Percentiles rank a stretch among this genome's conserved stretches.
phyloP scores from a whole-genome alignment of 2,888 invertebrate genomes.

The Tricholauxania praeusta region DNA sequence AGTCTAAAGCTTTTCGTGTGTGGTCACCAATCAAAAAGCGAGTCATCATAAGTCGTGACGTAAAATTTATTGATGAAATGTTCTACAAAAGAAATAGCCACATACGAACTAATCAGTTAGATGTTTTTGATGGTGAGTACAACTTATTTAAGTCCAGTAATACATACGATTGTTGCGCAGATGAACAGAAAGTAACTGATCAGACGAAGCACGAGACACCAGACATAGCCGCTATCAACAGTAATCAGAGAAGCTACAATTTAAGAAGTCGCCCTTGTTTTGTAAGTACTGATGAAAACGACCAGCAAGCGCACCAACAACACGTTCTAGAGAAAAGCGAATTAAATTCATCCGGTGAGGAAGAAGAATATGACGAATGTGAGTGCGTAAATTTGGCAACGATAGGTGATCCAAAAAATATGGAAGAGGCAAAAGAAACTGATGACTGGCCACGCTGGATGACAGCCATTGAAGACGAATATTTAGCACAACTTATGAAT shows the following conservation, averaged over 20 bases:
- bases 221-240: no score
- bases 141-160: no score
- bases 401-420: background rate
- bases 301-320: no score
- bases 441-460: constrained; percentile 24
- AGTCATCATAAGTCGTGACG: constrained; percentile 42
- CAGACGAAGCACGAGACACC: no score
- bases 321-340: background rate
- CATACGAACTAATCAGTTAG: no score
- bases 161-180: no score
- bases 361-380: background rate
- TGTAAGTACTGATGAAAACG: no score
- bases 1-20: constrained; percentile 44
- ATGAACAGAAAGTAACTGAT: no score
- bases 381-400: background rate
- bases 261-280: no score
- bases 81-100: no score
- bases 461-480: constrained; percentile 44
- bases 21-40: constrained; percentile 36
- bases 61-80: constrained; percentile 42
- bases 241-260: no score
- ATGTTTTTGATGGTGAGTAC: no score
- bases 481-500: constrained; percentile 43
- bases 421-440: background rate
- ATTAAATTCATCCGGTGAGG: background rate